A percentile compares a stretch with the other conserved stretches of the same genome.
phyloP scores from a whole-genome alignment of 2,113 vertebrate species.

The Bambusicola thoracicus region DNA sequence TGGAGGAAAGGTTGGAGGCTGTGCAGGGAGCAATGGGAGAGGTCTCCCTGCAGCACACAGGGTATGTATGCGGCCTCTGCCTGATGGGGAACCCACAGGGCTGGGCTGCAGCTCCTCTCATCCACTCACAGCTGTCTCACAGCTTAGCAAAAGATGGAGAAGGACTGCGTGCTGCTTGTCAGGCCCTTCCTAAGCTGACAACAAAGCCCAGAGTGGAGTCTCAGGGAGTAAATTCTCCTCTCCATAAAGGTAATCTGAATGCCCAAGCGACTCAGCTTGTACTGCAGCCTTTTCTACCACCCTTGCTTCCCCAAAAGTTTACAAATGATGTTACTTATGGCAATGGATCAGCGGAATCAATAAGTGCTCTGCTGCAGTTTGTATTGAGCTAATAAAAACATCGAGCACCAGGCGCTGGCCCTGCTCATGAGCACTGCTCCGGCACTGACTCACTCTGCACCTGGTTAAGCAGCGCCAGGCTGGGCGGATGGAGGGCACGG shows the following conservation, averaged over 20 bases:
- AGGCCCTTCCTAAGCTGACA: neutral
- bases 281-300: neutral
- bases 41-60: neutral
- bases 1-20: neutral
- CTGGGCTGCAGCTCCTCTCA: neutral
- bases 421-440: neutral
- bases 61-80: neutral
- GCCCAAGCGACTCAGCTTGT: neutral
- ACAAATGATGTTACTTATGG: slow-evolving; percentile 49
- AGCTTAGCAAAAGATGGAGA: neutral
- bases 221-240: neutral
- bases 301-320: slow-evolving; percentile 52
- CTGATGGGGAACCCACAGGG: neutral
- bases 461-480: neutral
- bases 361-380: slow-evolving; percentile 26
- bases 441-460: slow-evolving; percentile 34
- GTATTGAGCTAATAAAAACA: slow-evolving; percentile 55
- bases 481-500: neutral
- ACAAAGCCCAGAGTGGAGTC: neutral
- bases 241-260: neutral
- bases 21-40: neutral
- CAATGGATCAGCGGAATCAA: slow-evolving; percentile 51
- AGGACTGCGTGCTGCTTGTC: neutral
- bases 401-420: neutral
- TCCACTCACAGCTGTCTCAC: neutral